phyloP scores from a whole-genome alignment of 2,797 vertebrate genomes.

The Rachycentron canadum region DNA sequence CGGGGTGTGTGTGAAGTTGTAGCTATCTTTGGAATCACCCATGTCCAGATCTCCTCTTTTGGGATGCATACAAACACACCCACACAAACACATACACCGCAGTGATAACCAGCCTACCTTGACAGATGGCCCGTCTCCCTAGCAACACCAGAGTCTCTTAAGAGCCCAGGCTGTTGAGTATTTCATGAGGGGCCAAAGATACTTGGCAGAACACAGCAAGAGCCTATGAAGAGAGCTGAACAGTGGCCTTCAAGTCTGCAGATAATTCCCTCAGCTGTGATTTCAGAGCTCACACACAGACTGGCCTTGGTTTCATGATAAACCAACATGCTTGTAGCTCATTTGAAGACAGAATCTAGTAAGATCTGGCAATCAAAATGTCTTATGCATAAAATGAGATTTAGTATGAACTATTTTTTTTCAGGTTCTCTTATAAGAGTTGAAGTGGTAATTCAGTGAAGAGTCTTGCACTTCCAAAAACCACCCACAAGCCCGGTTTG shows the following conservation, averaged over 20 bases:
- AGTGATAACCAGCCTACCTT: slow-evolving; percentile 63
- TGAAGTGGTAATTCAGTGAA: background rate
- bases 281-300: slow-evolving; percentile 36
- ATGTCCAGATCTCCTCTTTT: slow-evolving; percentile 59
- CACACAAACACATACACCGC: slow-evolving; percentile 32
- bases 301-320: slow-evolving; percentile 16
- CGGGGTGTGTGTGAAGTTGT: slow-evolving; percentile 28
- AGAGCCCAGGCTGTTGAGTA: slow-evolving; percentile 75
- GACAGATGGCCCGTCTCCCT: slow-evolving; percentile 82
- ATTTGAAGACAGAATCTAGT: background rate
- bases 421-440: background rate
- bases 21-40: slow-evolving; percentile 69
- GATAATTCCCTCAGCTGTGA: slow-evolving; percentile 57
- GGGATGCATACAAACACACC: slow-evolving; percentile 54
- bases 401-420: background rate
- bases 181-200: slow-evolving; percentile 73
- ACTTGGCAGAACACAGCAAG: slow-evolving; percentile 71
- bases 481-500: background rate
- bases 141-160: slow-evolving; percentile 78
- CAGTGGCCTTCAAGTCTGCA: slow-evolving; percentile 36
- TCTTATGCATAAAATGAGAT: background rate
- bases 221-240: slow-evolving; percentile 44
- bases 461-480: background rate
- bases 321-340: slow-evolving; percentile 18
- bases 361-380: background rate